Conservation (phyloP, 1,140 invertebrate species). For the Bombus affinis region DNA sequence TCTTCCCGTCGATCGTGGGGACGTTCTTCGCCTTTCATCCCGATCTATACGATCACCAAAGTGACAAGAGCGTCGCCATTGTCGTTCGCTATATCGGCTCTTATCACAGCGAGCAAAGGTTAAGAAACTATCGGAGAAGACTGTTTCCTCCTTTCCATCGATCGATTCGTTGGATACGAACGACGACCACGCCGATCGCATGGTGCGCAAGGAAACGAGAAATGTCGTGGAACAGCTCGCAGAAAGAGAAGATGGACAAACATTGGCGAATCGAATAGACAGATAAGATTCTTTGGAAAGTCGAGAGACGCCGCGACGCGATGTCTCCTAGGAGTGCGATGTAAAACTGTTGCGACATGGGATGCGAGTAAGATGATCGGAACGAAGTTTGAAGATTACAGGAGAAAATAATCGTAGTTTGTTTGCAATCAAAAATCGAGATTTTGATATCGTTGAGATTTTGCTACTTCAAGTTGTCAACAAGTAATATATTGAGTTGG, state of each 20-base stretch:
- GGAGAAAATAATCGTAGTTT: too few relatives aligned
- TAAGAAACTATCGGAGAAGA: constrained; percentile 53
- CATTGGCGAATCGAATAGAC: not conserved
- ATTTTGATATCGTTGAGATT: too few relatives aligned
- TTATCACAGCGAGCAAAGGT: constrained; percentile 33
- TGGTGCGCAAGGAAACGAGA: constrained; percentile 47
- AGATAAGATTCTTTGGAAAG: constrained; percentile 25
- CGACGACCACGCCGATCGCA: not conserved
- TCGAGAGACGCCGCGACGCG: not conserved
- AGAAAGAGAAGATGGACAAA: constrained; percentile 31
- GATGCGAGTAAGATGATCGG: too few relatives aligned
- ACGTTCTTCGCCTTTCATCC: not conserved
- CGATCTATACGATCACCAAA: constrained; percentile 8
- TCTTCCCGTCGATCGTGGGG: not conserved
- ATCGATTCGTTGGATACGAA: constrained; percentile 47
- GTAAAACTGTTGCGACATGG: not conserved
- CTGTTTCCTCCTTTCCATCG: constrained; percentile 56
- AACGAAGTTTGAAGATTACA: too few relatives aligned
- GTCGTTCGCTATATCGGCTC: constrained; percentile 29
- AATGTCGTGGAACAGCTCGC: constrained; percentile 46
- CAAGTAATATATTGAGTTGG: too few relatives aligned
- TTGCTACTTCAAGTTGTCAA: too few relatives aligned
- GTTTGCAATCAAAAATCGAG: too few relatives aligned
- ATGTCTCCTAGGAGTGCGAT: not conserved
- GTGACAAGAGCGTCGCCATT: constrained; percentile 34